A percentile compares a stretch with the other conserved stretches of the same genome.
Conservation (phyloP, 2,113 vertebrate genomes). For the Albula glossodonta region DNA sequence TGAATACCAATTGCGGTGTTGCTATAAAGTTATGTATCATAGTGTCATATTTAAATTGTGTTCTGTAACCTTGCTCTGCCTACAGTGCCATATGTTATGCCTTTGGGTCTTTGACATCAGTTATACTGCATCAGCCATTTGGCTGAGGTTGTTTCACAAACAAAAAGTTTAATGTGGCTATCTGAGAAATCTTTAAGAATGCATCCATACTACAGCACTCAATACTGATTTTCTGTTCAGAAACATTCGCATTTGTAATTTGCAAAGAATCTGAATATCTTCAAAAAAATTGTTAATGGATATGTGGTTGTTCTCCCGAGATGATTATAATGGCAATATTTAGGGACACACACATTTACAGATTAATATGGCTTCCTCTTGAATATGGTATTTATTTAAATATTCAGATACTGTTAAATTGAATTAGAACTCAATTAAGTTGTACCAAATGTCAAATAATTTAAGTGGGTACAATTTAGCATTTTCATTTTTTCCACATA, state of each 20-base stretch:
- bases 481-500: too few species aligned
- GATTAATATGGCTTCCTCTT: too few species aligned
- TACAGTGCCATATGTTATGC: constrained; percentile 59
- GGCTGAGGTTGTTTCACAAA: constrained; percentile 14
- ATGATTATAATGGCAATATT: too few species aligned
- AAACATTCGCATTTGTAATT: background rate
- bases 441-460: too few species aligned
- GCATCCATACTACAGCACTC: background rate
- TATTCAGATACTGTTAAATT: too few species aligned
- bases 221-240: background rate
- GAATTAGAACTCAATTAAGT: too few species aligned
- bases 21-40: constrained; percentile 56
- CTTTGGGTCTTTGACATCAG: constrained; percentile 56
- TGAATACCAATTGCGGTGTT: constrained; percentile 55
- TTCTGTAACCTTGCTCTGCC: constrained; percentile 53
- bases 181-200: background rate
- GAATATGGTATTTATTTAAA: too few species aligned
- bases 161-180: constrained; percentile 1
- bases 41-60: constrained; percentile 61
- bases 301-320: background rate
- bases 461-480: too few species aligned
- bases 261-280: background rate
- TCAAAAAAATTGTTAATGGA: background rate
- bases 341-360: too few species aligned
- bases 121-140: constrained; percentile 55